These are phyloP conservation scores for Charaxes varanes DNA, from an alignment of 1,140 invertebrate species.

Conservation along the genomic window DNA sequence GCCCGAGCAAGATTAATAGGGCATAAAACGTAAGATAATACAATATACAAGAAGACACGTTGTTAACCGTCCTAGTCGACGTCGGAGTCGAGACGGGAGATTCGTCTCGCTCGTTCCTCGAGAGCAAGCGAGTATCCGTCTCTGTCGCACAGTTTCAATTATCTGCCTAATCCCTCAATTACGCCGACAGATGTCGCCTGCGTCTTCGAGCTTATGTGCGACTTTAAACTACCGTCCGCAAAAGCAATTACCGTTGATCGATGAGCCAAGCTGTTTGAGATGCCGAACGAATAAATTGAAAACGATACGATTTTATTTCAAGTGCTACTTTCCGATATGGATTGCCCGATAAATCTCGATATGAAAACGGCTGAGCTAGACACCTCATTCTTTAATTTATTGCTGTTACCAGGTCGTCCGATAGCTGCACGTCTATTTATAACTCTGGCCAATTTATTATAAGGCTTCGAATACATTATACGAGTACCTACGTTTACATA, in stretches of 20 bases:
- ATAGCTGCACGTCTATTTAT: slow-evolving; percentile 1
- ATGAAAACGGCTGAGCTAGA: slow-evolving; percentile 3
- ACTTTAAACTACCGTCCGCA: slow-evolving; percentile 70
- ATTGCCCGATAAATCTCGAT: slow-evolving; percentile 9
- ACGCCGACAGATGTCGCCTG: slow-evolving; percentile 69
- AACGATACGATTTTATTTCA: slow-evolving; percentile 25
- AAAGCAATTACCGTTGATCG: slow-evolving; percentile 60
- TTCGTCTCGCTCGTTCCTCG: slow-evolving; percentile 35
- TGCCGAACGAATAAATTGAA: slow-evolving; percentile 22
- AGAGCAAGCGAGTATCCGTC: slow-evolving; percentile 18
- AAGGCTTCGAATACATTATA: no score
- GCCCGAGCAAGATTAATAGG: slow-evolving; percentile 66
- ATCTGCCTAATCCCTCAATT: slow-evolving; percentile 73
- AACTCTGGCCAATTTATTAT: background rate
- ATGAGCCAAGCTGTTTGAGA: slow-evolving; percentile 27
- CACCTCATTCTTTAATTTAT: slow-evolving; percentile 2
- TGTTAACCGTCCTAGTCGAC: slow-evolving; percentile 65
- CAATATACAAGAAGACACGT: slow-evolving; percentile 72
- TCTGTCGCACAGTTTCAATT: slow-evolving; percentile 66
- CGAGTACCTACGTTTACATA: no score
- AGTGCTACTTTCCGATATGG: slow-evolving; percentile 20
- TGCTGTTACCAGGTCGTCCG: slow-evolving; percentile 3
- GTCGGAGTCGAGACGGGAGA: slow-evolving; percentile 32
- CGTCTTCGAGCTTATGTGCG: slow-evolving; percentile 69
- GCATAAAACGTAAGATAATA: slow-evolving; percentile 72